phyloP scores from a whole-genome alignment of 2,113 vertebrate species.

The Oryzias celebensis region DNA sequence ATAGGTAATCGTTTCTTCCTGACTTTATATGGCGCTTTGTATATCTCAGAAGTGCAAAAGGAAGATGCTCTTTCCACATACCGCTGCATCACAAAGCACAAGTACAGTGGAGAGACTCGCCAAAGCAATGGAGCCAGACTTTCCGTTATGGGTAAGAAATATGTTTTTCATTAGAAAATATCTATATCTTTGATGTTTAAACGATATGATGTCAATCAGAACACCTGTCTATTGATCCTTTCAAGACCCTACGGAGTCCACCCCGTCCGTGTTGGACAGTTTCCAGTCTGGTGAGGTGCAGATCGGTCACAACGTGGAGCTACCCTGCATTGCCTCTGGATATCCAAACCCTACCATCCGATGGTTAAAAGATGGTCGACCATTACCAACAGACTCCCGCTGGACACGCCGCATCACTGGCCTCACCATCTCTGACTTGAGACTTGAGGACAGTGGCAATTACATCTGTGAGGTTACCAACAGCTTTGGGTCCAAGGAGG shows the following conservation, averaged over 20 bases:
- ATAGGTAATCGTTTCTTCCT: constrained; percentile 97
- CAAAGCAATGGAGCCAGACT: constrained; percentile 98
- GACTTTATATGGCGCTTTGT: constrained; percentile 93
- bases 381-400: constrained; percentile 88
- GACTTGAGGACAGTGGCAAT: constrained; percentile 92
- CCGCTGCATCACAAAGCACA: constrained; percentile 99
- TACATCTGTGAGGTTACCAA: constrained; percentile 99
- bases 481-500: constrained; percentile 95
- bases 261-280: constrained; percentile 91
- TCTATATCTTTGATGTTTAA: no score
- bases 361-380: constrained; percentile 94
- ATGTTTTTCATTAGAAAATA: neutral
- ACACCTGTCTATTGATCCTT: constrained; percentile 8
- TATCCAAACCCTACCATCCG: constrained; percentile 93
- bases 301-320: constrained; percentile 85
- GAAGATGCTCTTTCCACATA: constrained; percentile 98
- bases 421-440: constrained; percentile 89
- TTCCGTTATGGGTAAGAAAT: constrained; percentile 90
- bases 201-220: neutral
- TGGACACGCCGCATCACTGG: constrained; percentile 91
- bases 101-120: constrained; percentile 96
- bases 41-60: constrained; percentile 99
- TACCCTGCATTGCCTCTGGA: constrained; percentile 93
- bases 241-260: constrained; percentile 91
- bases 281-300: constrained; percentile 92